Conservation (phyloP, 2,797 vertebrate genomes). For the Sebastes matsubarae region DNA sequence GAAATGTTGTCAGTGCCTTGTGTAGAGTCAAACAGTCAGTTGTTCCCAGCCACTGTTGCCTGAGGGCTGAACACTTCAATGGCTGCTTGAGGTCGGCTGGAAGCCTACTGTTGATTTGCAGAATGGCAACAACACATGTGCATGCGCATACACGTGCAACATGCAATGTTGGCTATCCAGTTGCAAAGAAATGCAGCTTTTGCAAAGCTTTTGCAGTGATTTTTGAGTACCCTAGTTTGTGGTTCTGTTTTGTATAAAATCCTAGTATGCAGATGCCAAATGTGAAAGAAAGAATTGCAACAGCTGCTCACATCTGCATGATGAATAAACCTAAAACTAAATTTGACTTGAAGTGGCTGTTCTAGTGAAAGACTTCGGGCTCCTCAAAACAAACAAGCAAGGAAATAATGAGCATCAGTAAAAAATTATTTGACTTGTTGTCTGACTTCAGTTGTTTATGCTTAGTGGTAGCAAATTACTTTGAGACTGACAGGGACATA, state of each 20-base stretch:
- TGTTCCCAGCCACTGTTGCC: not conserved
- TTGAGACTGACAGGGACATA: not conserved
- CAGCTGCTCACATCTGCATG: not conserved
- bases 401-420: not conserved
- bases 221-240: not conserved
- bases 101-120: not conserved
- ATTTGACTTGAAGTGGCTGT: not conserved
- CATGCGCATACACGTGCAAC: not conserved
- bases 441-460: conserved; percentile 20
- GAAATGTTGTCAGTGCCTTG: not conserved
- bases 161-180: not conserved
- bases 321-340: not conserved
- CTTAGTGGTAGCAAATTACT: not conserved
- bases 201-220: not conserved
- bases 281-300: not conserved
- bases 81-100: not conserved
- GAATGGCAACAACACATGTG: not conserved
- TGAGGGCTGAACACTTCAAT: not conserved
- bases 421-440: not conserved
- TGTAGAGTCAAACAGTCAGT: not conserved
- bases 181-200: not conserved
- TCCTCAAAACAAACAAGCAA: conserved; percentile 6
- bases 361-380: not conserved
- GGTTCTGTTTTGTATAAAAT: not conserved
- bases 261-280: not conserved